Evolutionary conservation across 1,140 invertebrate species (phyloP).

Genomic region (Scaptomyza montana): DNA sequence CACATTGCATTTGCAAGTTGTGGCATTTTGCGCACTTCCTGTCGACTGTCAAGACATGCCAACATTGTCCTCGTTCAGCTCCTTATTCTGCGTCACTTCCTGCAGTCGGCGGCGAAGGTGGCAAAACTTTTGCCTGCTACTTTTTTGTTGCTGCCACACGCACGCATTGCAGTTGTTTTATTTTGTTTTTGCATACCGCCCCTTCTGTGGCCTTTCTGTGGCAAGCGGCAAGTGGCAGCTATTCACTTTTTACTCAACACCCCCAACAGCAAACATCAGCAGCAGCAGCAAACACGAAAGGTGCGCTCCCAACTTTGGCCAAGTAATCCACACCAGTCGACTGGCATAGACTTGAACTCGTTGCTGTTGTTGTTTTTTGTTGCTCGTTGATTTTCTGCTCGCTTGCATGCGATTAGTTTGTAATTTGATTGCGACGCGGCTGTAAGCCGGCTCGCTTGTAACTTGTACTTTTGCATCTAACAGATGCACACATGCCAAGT

Average conservation of each 20-base stretch:
- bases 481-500: conserved; percentile 44
- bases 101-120: conserved; percentile 37
- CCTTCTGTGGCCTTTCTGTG: conserved; percentile 20
- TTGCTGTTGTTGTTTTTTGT: conserved; percentile 38
- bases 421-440: conserved; percentile 73
- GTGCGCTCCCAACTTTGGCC: conserved; percentile 27
- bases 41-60: conserved; percentile 68
- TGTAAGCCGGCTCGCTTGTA: conserved; percentile 25
- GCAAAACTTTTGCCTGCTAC: conserved; percentile 31
- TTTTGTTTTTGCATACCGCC: conserved; percentile 38
- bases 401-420: conserved; percentile 81
- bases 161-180: conserved; percentile 74
- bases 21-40: conserved; percentile 82
- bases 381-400: conserved; percentile 54
- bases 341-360: conserved; percentile 58
- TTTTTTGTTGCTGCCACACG: conserved; percentile 58
- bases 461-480: conserved; percentile 42
- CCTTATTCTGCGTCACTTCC: conserved; percentile 34
- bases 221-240: conserved; percentile 37
- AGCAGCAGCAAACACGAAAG: conserved; percentile 11
- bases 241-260: conserved; percentile 56
- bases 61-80: conserved; percentile 56
- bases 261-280: conserved; percentile 32
- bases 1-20: conserved; percentile 67
- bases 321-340: conserved; percentile 62